phyloP scores from a whole-genome alignment of 2,797 vertebrate genomes.

The Eremophila alpestris region DNA sequence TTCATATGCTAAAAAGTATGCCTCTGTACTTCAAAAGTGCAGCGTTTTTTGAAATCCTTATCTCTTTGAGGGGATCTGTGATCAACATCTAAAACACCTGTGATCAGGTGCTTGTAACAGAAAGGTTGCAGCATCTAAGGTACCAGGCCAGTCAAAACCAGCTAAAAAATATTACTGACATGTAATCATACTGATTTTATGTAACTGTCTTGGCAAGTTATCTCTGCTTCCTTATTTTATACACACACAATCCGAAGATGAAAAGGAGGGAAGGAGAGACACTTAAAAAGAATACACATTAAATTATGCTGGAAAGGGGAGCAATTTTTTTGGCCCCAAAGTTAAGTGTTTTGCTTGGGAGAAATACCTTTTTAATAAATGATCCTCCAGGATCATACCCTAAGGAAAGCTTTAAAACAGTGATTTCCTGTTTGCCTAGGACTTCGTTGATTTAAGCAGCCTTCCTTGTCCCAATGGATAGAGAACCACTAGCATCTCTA shows the following conservation, averaged over 20 bases:
- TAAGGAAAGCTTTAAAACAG: slow-evolving; percentile 8
- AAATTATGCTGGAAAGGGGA: background rate
- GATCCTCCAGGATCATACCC: background rate
- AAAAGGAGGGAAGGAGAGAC: background rate
- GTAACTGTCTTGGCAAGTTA: slow-evolving; percentile 1
- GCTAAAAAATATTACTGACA: background rate
- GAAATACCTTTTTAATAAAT: background rate
- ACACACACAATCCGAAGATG: background rate
- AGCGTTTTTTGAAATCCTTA: slow-evolving; percentile 29
- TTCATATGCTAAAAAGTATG: background rate
- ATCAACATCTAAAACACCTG: slow-evolving; percentile 25
- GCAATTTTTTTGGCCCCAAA: background rate
- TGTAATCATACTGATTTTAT: background rate
- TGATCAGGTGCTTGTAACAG: slow-evolving; percentile 41
- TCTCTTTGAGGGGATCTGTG: slow-evolving; percentile 37
- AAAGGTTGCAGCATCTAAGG: background rate
- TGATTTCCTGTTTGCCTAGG: slow-evolving; percentile 25
- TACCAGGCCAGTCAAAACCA: background rate
- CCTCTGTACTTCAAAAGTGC: slow-evolving; percentile 23
- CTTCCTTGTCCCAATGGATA: background rate
- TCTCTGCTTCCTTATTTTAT: background rate
- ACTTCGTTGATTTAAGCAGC: background rate
- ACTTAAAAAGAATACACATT: background rate
- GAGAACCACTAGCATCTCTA: slow-evolving; percentile 15
- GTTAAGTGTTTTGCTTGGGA: slow-evolving; percentile 3